Evolutionary conservation across 2,797 vertebrate genomes (phyloP).

Genomic region (Bryconaethiops microstoma): DNA sequence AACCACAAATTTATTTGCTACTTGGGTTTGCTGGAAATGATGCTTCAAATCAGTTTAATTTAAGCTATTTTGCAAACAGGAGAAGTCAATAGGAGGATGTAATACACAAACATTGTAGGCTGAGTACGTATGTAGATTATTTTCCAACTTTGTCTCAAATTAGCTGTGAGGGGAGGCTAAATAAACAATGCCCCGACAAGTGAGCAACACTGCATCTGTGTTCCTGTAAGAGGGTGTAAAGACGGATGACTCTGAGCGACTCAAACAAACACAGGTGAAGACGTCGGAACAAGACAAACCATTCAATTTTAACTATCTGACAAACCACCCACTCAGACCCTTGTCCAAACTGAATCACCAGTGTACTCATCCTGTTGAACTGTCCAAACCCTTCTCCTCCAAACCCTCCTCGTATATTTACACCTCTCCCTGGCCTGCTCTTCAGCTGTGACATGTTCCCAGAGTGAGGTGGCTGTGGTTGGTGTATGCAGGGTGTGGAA

Average conservation of each 20-base stretch:
- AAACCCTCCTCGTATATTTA: background rate
- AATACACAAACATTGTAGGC: conserved; percentile 13
- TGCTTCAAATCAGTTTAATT: conserved; percentile 24
- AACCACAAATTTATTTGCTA: background rate
- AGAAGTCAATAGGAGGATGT: conserved; percentile 3
- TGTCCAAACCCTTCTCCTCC: conserved; percentile 4
- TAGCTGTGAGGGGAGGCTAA: background rate
- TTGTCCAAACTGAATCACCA: conserved; percentile 47
- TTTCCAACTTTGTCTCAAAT: conserved; percentile 21
- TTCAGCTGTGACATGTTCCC: conserved; percentile 48
- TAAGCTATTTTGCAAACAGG: conserved; percentile 41
- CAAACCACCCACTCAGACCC: conserved; percentile 59
- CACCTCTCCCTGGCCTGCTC: conserved; percentile 27
- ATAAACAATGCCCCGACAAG: background rate
- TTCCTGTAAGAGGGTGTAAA: conserved; percentile 57
- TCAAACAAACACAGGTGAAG: conserved; percentile 63
- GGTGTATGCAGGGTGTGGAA: conserved; percentile 23
- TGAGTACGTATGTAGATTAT: background rate
- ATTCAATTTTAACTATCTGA: conserved; percentile 56
- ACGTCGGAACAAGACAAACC: conserved; percentile 39
- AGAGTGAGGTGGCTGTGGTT: conserved; percentile 30
- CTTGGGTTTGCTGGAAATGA: conserved; percentile 30
- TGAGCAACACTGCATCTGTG: conserved; percentile 42
- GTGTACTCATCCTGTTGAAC: conserved; percentile 17
- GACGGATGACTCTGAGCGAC: conserved; percentile 25